These are phyloP conservation scores for Priocnemis perturbator DNA, from an alignment of 2,888 invertebrate species.

Conservation along the genomic window DNA sequence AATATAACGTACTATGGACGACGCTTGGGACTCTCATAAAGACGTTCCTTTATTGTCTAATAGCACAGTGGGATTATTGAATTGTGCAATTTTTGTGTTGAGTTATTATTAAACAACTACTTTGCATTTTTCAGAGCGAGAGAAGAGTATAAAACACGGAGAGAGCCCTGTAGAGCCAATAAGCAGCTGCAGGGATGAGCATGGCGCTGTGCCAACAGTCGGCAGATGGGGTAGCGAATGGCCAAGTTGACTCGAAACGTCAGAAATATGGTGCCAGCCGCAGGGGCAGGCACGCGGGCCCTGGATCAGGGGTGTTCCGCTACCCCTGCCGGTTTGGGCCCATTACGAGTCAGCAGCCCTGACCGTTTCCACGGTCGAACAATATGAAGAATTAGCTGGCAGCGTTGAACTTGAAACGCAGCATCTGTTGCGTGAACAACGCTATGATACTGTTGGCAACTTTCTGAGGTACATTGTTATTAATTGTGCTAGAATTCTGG, in stretches of 20 bases:
- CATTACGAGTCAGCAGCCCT: conserved; percentile 76
- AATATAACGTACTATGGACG: too few species aligned
- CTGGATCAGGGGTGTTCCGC: conserved; percentile 83
- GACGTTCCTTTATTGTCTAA: too few species aligned
- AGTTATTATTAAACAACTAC: too few species aligned
- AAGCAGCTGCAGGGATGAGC: conserved; percentile 78
- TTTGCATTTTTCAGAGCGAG: conserved; percentile 71
- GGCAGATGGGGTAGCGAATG: conserved; percentile 95
- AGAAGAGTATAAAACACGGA: conserved; percentile 74
- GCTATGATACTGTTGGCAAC: conserved; percentile 93
- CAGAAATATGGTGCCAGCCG: conserved; percentile 76
- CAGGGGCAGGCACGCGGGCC: conserved; percentile 74
- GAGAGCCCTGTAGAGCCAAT: conserved; percentile 77
- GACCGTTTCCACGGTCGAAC: conserved; percentile 77
- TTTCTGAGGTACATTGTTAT: conserved; percentile 78
- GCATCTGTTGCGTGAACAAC: conserved; percentile 87
- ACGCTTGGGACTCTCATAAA: too few species aligned
- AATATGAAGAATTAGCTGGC: conserved; percentile 88
- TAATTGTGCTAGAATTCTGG: not conserved
- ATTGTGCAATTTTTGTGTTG: too few species aligned
- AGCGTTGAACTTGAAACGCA: conserved; percentile 88
- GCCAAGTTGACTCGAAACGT: conserved; percentile 97
- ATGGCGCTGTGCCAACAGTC: conserved; percentile 85
- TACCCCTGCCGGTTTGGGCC: conserved; percentile 87
- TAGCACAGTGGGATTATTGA: too few species aligned